Conservation (phyloP, 2,113 vertebrate species). For the Pogona vitticeps region DNA sequence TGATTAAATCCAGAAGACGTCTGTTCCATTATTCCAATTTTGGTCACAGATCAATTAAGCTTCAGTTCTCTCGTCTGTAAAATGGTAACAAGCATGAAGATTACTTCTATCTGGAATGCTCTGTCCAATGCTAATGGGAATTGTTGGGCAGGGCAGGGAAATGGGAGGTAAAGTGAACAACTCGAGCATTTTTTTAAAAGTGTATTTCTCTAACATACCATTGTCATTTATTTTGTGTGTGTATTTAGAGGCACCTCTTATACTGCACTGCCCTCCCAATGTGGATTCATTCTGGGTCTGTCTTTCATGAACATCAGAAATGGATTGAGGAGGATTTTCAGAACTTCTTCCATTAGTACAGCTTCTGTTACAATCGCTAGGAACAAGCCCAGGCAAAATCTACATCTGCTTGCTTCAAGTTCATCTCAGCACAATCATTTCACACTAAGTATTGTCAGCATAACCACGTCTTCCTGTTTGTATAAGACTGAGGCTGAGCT, state of each 20-base stretch:
- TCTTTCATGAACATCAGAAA: not conserved
- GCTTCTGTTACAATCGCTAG: not conserved
- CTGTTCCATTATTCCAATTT: not conserved
- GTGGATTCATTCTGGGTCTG: not conserved
- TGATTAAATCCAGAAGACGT: not conserved
- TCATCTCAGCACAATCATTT: not conserved
- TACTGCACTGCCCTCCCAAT: not conserved
- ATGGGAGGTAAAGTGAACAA: too few species aligned
- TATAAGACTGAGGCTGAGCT: not conserved
- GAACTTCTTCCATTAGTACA: too few species aligned
- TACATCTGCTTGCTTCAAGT: not conserved
- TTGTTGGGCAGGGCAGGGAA: too few species aligned
- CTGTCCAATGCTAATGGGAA: too few species aligned
- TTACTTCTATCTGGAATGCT: too few species aligned
- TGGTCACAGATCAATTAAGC: not conserved
- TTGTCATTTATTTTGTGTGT: too few species aligned
- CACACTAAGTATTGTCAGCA: not conserved
- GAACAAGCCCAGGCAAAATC: not conserved
- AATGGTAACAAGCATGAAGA: not conserved
- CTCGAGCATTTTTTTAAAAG: too few species aligned
- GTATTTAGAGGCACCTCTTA: too few species aligned
- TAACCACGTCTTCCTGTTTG: constrained; percentile 5
- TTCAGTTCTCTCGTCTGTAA: not conserved
- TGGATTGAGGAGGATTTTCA: not conserved
- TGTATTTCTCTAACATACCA: too few species aligned